Percentiles rank a stretch among this genome's conserved stretches.
phyloP scores from a whole-genome alignment of 2,113 vertebrate species.

The Neodontobutis hainanensis region DNA sequence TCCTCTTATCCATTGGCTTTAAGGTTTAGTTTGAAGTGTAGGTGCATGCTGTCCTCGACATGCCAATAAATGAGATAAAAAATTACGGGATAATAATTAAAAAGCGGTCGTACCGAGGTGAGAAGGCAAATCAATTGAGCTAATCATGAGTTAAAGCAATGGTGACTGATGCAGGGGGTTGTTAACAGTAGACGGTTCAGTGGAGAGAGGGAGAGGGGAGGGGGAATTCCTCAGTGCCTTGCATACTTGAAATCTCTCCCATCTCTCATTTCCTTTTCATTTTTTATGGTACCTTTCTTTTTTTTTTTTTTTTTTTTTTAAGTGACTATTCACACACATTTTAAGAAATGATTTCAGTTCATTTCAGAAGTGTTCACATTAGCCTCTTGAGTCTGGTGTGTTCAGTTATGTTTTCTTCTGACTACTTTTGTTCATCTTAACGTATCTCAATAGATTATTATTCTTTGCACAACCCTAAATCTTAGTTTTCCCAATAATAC shows the following conservation, averaged over 20 bases:
- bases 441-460: no score
- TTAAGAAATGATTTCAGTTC: no score
- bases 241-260: slow-evolving; percentile 66
- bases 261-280: slow-evolving; percentile 46
- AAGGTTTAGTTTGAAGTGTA: slow-evolving; percentile 14
- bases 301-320: no score
- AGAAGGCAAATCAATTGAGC: slow-evolving; percentile 50
- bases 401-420: no score
- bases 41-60: neutral
- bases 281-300: slow-evolving; percentile 53
- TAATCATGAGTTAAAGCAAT: slow-evolving; percentile 65
- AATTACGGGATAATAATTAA: slow-evolving; percentile 1
- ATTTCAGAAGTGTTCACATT: neutral
- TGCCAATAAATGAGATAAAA: no score
- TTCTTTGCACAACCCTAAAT: neutral
- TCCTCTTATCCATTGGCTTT: slow-evolving; percentile 6
- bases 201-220: slow-evolving; percentile 33
- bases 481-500: neutral
- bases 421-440: no score
- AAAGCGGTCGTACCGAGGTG: slow-evolving; percentile 23
- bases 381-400: no score
- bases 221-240: slow-evolving; percentile 66
- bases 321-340: slow-evolving; percentile 36
- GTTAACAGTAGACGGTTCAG: slow-evolving; percentile 55
- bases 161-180: slow-evolving; percentile 49